These are phyloP conservation scores for Atta cephalotes DNA, from an alignment of 1,140 invertebrate species.

Conservation along the genomic window DNA sequence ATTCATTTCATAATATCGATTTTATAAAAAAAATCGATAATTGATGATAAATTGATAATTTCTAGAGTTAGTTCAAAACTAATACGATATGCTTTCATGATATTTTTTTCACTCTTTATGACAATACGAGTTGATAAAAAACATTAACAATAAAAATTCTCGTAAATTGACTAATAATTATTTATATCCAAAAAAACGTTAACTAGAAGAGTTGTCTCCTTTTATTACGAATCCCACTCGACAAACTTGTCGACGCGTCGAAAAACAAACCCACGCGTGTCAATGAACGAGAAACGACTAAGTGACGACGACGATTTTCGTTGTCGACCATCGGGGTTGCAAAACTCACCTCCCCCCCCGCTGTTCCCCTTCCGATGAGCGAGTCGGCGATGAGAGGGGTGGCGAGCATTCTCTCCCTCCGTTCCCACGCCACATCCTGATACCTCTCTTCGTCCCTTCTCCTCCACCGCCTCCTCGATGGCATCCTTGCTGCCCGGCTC, in stretches of 20 bases:
- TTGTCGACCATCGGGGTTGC: constrained; percentile 64
- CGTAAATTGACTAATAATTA: neutral
- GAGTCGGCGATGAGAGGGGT: constrained; percentile 61
- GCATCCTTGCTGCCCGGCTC: constrained; percentile 65
- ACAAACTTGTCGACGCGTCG: constrained; percentile 4
- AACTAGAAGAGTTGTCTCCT: neutral
- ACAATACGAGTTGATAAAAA: neutral
- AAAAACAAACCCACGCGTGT: constrained; percentile 31
- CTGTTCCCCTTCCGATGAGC: constrained; percentile 61
- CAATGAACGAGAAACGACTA: constrained; percentile 65
- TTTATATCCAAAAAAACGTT: neutral
- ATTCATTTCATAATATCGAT: constrained; percentile 34
- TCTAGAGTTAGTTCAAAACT: constrained; percentile 1
- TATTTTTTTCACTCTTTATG: constrained; percentile 1
- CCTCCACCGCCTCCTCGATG: constrained; percentile 64
- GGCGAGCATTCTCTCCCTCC: constrained; percentile 69
- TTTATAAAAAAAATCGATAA: constrained; percentile 1
- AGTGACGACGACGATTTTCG: constrained; percentile 56
- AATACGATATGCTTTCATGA: neutral
- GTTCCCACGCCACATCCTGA: constrained; percentile 72
- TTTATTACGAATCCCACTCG: neutral
- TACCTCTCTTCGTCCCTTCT: constrained; percentile 66
- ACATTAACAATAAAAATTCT: neutral
- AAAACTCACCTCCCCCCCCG: constrained; percentile 71
- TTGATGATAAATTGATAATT: neutral